phyloP scores from a whole-genome alignment of 1,140 invertebrate genomes.

The Calosoma granatense region DNA sequence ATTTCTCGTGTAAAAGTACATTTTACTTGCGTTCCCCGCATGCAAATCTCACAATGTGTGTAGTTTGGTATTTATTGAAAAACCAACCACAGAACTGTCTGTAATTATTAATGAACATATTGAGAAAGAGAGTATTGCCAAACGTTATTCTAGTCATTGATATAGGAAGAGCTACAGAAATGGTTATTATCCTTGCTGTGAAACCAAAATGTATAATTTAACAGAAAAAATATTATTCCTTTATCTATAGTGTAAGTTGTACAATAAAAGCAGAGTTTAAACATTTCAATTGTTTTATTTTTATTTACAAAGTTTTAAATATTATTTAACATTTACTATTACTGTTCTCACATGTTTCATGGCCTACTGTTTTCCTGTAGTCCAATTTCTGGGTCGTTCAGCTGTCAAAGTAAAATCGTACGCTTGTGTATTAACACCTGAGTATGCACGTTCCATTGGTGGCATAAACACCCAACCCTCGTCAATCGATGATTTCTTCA shows the following conservation, averaged over 20 bases:
- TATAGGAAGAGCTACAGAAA: background rate
- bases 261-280: background rate
- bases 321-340: background rate
- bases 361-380: constrained; percentile 18
- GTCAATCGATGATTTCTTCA: constrained; percentile 45
- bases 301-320: background rate
- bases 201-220: background rate
- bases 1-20: too few species aligned
- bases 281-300: background rate
- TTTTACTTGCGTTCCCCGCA: too few species aligned
- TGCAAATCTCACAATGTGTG: too few species aligned
- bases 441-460: constrained; percentile 18
- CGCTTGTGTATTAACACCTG: constrained; percentile 20
- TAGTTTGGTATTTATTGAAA: too few species aligned
- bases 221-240: background rate
- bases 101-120: background rate
- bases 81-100: too few species aligned
- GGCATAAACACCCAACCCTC: constrained; percentile 43
- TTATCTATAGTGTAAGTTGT: background rate
- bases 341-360: background rate
- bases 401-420: constrained; percentile 34
- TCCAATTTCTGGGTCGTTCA: constrained; percentile 27
- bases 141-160: background rate
- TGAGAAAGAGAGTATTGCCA: background rate
- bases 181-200: background rate